Base-by-base conservation (phyloP, 2,888 invertebrate species). In the Tenthredo scrophulariae region DNA sequence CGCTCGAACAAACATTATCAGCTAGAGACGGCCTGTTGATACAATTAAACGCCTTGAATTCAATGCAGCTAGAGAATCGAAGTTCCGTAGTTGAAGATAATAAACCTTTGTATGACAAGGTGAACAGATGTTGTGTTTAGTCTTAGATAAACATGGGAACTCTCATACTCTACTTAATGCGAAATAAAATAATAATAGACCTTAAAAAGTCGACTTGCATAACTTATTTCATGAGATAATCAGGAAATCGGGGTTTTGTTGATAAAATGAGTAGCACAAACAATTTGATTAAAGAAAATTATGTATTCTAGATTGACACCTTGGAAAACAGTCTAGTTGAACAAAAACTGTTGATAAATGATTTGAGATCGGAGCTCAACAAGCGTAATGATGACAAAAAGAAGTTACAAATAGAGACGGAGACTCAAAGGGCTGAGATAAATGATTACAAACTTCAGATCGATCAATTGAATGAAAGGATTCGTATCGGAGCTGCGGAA, bases 1-100 rank as follows among this genome's bases (percentile, higher is more conserved):
- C 97, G 46, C 94, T 97, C 89, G 95, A 97, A 93, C 95, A 96
- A 90, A 96, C 96, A 0, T 93, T 96, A 54, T 93, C 93, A 37
- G 95, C 96, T 83, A 94, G 96, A 85, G 95, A 96, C 89, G 94
- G 95, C 86, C 93, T 97, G 70, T 95, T 95, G 89, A 90, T 92
- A 67, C 95, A 96, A 90, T 87, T 93, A 7, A 95, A 96, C 87
- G 94, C 95, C 50, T 95, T 96, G 87, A 95, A 96, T 22, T 94
- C 94, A 0, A 94, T 93, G 13, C 96, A 97, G 92, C 94, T 96
- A 18, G 94, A 94, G 18, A 92, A 94, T 62, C 65, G 83, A 13
- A 33, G 43, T 10, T 4, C 67, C 1, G n/a, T 50, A 29, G 89
- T 96, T 26, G 94, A 94, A 15, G 87, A 84, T 84, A 87, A 80